Evolutionary conservation across 2,113 vertebrate species (phyloP), one percentile per base, ranked within the genome.

Genomic region (Apodemus sylvaticus): DNA sequence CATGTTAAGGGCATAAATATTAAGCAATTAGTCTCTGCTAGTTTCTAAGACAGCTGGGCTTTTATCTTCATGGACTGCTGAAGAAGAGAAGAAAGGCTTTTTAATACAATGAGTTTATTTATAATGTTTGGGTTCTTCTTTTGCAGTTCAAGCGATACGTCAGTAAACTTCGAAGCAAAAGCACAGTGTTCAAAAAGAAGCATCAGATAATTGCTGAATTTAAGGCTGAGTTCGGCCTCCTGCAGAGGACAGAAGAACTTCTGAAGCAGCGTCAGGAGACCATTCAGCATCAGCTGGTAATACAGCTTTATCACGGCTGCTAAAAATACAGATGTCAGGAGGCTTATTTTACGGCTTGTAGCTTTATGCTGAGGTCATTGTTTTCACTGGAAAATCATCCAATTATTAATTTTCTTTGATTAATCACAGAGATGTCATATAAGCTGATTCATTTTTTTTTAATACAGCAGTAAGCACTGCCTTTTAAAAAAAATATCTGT

Each of bases 221-320:
- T 89, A 99, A 98, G 74, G 99, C 98, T 0, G 99, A 99, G 95
- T 99, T 98, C 3, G 99, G 99, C 19, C 98, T 99, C 89, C 98
- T 99, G n/a, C 99, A 99, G 97, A 98, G 99, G 82, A 99, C 99
- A 0, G 99, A 99, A 95, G 99, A 99, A 96, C 98, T 99, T 70
- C 99, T 99, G 51, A 99, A 97, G 66, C 99, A 99, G 95, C 98
- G 98, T 85, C 99, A 99, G 17, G 98, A 99, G 73, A 97, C 98
- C 13, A 62, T 99, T 42, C 99, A 99, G 94, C 99, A 99, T 94
- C 99, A 99, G 88, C 97, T 99, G 99, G 99, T 99, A 99, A 99
- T 14, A 6, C 0, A 36, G 45, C 92, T 0, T 89, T 58, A 11
- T 55, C 90, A 70, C 78, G 83, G n/a, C 74, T 91, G 66, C 16